Base-by-base conservation (phyloP, 2,888 invertebrate genomes). In the Leptodirus hochenwartii region DNA sequence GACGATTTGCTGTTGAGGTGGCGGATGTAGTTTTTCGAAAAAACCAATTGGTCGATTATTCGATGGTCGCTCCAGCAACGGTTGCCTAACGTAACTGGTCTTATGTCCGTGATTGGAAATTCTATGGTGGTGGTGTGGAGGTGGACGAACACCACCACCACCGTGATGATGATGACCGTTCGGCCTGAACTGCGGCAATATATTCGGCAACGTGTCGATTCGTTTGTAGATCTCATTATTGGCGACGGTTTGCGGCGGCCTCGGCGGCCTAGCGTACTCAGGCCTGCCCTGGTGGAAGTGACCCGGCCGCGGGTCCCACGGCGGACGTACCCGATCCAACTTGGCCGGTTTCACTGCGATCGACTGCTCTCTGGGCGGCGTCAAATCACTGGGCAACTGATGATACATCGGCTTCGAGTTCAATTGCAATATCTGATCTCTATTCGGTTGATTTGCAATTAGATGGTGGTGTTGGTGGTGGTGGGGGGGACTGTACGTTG, bases 131-230 rank as follows among this genome's bases (percentile, higher is more conserved):
- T 11, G 20, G 16, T 43, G 41, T 5, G 47, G 35, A 55, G 54
- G 27, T 29, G 25, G 20, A 8, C n/a, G 20, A 20, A 8, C 8
- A 9, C 8, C 8, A 28, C 32, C 22, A 20, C 56, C 54, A 33
- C 32, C 17, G n/a, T 25, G 43, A 30, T 34, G 45, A 9, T 33
- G 42, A 28, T 1, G 62, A 64, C 33, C 66, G 41, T 72, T 74
- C 0, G 76, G 76, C 17, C 75, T 58, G 41, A 76, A 76, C 42
- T 76, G 75, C 1, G 76, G 76, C 14, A 76, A 47, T 41, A 76
- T 75, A 42, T 76, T 76, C 2, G 75, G 75, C 24, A 70, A 44
- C 31, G 44, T 50, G 38, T 53, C 54, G 14, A 54, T 51, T 15
- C 54, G 41, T 41, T 57, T 56, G 36, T 49, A 55, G 3, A 52